Evolutionary conservation across 2,113 vertebrate genomes (phyloP), one percentile per base, ranked within the genome.

Genomic region (Hepsetus odoe): DNA sequence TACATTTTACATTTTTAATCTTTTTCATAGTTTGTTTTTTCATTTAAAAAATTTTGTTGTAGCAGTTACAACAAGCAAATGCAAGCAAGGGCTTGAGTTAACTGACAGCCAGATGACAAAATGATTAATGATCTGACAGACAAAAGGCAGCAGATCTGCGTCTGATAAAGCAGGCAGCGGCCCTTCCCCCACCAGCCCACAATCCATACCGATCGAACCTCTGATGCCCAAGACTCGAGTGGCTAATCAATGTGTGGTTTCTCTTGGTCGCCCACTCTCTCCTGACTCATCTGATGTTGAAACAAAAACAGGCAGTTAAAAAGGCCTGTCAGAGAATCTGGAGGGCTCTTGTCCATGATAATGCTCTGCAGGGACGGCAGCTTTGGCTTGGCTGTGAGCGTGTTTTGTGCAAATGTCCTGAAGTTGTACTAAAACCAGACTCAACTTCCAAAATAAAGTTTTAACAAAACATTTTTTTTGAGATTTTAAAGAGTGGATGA

Each of bases 41-140:
- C 14, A 20, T 2, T 4, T 44, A 14, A 2, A 7, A 49, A 2
- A 18, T 49, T 18, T 20, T 20, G n/a, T 55, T 24, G 12, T 2
- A 3, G 24, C 20, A 24, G n/a, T 24, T 20, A 24, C 2, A 22
- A 55, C 22, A 55, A 65, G 13, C 61, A 53, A 5, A 74, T 80
- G 72, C 30, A 42, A 30, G 72, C 44, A 74, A 79, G 20, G 18
- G 61, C 61, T 16, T 30, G 59, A 76, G 35, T 18, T 58, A 30
- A 66, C 76, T 80, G 82, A 88, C 82, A 84, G 76, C 64, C 22
- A 42, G 40, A 44, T 90, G 89, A 90, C 87, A 91, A 80, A 64
- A 83, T 87, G 88, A 89, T 84, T 89, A 90, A 92, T 84, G 82
- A 90, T 82, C 81, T 78, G 67, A 82, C 64, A 85, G 76, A 86